Conservation (phyloP, 2,797 vertebrate species). For the Brachyrhaphis roseni region DNA sequence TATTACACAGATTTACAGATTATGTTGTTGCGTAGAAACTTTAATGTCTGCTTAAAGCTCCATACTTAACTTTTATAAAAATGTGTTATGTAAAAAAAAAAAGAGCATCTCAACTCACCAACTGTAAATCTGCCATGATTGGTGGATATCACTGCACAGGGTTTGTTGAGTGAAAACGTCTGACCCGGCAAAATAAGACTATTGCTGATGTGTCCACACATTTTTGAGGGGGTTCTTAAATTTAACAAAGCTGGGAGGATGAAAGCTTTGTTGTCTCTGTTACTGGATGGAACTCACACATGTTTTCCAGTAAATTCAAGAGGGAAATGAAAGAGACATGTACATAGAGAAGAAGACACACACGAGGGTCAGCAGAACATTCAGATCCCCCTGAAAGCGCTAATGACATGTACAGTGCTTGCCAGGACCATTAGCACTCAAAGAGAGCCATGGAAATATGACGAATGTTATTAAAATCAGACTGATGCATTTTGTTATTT, state of each 20-base stretch:
- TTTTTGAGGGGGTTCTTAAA: neutral
- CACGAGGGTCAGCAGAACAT: constrained; percentile 9
- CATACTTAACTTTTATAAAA: too few species aligned
- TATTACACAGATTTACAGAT: neutral
- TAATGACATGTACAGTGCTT: constrained; percentile 41
- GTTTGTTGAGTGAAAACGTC: neutral
- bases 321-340: constrained; percentile 41
- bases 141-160: too few species aligned
- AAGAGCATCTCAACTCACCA: too few species aligned
- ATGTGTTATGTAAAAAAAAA: too few species aligned
- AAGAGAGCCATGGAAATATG: constrained; percentile 25
- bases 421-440: constrained; percentile 36
- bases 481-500: constrained; percentile 1
- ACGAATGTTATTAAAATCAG: neutral
- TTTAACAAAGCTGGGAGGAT: neutral
- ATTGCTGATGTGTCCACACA: too few species aligned
- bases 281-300: neutral
- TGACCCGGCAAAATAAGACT: neutral
- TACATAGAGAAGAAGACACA: constrained; percentile 11
- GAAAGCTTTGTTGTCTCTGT: neutral
- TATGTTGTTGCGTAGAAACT: neutral
- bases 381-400: constrained; percentile 39
- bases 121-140: too few species aligned
- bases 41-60: too few species aligned
- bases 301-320: constrained; percentile 17